A percentile compares a stretch with the other conserved stretches of the same genome.
Evolutionary conservation across 2,797 vertebrate species (phyloP).

Genomic region (Acanthis flammea): DNA sequence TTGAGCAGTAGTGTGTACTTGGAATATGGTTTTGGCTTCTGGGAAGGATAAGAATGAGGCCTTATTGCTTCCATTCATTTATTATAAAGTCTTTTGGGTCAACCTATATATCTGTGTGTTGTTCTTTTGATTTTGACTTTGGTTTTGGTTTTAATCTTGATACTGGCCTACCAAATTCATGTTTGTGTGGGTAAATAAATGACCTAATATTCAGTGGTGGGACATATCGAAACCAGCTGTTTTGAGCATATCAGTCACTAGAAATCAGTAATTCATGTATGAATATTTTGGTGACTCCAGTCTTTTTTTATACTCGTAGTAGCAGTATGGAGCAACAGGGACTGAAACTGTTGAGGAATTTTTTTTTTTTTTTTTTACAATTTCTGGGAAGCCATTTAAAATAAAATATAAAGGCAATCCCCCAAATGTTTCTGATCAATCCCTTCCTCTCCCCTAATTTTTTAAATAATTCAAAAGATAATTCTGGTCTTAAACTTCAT

Average conservation of each 20-base stretch:
- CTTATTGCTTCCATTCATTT: background rate
- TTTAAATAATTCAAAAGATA: background rate
- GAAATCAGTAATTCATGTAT: background rate
- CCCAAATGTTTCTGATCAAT: background rate
- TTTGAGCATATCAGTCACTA: background rate
- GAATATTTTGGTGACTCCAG: background rate
- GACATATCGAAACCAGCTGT: background rate
- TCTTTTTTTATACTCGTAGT: background rate
- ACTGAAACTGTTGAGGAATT: background rate
- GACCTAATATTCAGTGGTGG: background rate
- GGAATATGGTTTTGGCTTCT: background rate
- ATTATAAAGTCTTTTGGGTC: background rate
- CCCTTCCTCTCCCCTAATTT: background rate
- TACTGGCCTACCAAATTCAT: background rate
- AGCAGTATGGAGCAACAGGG: background rate
- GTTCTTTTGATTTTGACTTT: background rate
- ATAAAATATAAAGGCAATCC: background rate
- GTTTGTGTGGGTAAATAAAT: background rate
- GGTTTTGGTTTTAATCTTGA: background rate
- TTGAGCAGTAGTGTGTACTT: background rate
- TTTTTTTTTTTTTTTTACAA: background rate
- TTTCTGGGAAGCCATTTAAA: background rate
- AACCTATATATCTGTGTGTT: background rate
- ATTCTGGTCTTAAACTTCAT: background rate
- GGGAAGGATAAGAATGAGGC: background rate